Base-by-base conservation (phyloP, 2,113 vertebrate species). In the Psammodynastes pulverulentus region DNA sequence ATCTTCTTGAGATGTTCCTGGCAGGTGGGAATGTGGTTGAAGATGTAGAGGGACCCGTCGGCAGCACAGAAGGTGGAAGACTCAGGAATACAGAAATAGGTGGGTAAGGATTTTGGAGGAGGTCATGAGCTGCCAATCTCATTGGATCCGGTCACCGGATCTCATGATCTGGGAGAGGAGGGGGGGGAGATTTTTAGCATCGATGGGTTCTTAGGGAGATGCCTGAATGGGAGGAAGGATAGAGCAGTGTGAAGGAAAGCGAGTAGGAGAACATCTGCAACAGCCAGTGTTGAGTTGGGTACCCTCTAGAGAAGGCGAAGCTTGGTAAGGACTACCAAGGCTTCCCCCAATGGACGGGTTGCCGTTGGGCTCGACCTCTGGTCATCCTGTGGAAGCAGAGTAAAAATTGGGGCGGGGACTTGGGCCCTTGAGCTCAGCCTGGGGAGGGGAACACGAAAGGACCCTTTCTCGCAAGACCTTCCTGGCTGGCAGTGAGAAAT, bases 51-150 rank as follows among this genome's bases (percentile, higher is more conserved):
- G 88, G n/a, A 51, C 72, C 26, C 19, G 53, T 51, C n/a, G 51
- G 43, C 23, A 88, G 45, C 53, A 45, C 79, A 92, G 79, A n/a
- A 92, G 91, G 49, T 23, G 91, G 91, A 92, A 89, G 91, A 92
- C 88, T 91, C 85, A 49, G 72, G 88, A 89, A 43, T 86, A 49
- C n/a, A 89, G 72, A 58, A n/a, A n/a, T 43, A 21, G 45, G 46
- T 51, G 21, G n/a, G 29, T 43, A 24, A n/a, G 53, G 58, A 58
- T 5, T 4, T 34, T 15, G 34, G 45, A 24, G 19, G 26, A 26
- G 9, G 34, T 79, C 17, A 3, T 3, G 45, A 29, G 52, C 15
- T 48, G 72, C 45, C 53, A 43, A 8, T 54, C 52, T 17, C 48
- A 17, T 21, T 29, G 29, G 34, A 88, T 91, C 39, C 23, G 67